A percentile compares a stretch with the other conserved stretches of the same genome.
Evolutionary conservation across 2,113 vertebrate genomes (phyloP).

Genomic region (Ailuropoda melanoleuca): DNA sequence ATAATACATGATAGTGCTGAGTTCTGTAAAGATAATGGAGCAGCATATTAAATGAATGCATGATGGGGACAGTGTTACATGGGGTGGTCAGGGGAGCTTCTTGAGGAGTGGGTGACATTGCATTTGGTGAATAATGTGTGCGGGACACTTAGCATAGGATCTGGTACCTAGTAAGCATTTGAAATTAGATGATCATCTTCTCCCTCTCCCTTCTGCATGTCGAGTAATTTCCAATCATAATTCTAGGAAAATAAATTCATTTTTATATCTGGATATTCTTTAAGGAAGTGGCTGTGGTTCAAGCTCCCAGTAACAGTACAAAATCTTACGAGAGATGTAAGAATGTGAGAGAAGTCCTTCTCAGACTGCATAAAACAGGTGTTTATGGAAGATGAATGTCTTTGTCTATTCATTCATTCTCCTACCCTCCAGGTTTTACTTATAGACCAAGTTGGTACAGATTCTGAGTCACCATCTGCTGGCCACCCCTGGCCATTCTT

Average conservation of each 20-base stretch:
- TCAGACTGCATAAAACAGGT: neutral
- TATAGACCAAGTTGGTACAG: neutral
- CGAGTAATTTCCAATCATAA: slow-evolving; percentile 1
- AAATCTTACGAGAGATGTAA: neutral
- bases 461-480: slow-evolving; percentile 74
- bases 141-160: neutral
- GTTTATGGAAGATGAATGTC: neutral
- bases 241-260: slow-evolving; percentile 16
- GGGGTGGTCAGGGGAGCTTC: neutral
- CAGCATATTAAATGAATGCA: neutral
- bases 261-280: neutral
- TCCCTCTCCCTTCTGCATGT: neutral
- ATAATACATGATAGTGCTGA: neutral
- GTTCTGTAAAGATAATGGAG: neutral
- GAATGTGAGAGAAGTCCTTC: neutral
- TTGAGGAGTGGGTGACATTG: neutral
- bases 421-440: neutral
- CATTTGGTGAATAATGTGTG: neutral
- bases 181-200: neutral
- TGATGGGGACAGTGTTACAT: neutral
- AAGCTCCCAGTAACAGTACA: neutral
- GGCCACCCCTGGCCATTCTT: neutral
- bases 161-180: neutral
- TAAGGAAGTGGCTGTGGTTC: neutral
- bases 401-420: neutral